Evolutionary conservation across 2,113 vertebrate species (phyloP).

Genomic region (Psittacara wagleri): DNA sequence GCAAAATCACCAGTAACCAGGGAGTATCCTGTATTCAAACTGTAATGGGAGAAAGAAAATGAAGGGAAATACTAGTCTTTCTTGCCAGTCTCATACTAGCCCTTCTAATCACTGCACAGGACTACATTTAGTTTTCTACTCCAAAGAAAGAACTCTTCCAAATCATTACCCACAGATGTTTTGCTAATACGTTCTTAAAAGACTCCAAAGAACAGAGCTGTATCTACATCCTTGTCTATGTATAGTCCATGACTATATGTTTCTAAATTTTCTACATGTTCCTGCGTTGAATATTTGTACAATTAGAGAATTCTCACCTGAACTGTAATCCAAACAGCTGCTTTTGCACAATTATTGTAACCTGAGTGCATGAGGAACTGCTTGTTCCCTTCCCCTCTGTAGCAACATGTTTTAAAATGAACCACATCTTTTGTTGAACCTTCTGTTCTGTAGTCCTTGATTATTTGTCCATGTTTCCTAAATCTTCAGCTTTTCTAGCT

Average conservation of each 20-base stretch:
- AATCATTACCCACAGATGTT: background rate
- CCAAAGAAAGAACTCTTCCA: background rate
- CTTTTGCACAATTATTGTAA: background rate
- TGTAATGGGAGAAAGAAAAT: background rate
- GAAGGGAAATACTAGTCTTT: background rate
- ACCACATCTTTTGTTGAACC: background rate
- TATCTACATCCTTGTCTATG: background rate
- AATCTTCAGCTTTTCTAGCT: background rate
- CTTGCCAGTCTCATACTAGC: background rate
- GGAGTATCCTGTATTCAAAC: background rate
- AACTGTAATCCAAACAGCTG: background rate
- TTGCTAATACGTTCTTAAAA: background rate
- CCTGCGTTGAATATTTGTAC: background rate
- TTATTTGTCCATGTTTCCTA: background rate
- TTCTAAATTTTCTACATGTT: background rate
- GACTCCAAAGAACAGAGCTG: background rate
- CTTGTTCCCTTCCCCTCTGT: background rate
- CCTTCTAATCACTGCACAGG: background rate
- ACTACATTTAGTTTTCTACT: background rate
- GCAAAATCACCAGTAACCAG: background rate
- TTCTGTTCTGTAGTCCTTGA: background rate
- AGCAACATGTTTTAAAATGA: background rate
- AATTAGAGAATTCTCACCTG: background rate
- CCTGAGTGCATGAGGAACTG: background rate
- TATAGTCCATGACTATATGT: background rate